Evolutionary conservation across 2,888 invertebrate genomes (phyloP).

Genomic region (Ormyrus labotus): DNA sequence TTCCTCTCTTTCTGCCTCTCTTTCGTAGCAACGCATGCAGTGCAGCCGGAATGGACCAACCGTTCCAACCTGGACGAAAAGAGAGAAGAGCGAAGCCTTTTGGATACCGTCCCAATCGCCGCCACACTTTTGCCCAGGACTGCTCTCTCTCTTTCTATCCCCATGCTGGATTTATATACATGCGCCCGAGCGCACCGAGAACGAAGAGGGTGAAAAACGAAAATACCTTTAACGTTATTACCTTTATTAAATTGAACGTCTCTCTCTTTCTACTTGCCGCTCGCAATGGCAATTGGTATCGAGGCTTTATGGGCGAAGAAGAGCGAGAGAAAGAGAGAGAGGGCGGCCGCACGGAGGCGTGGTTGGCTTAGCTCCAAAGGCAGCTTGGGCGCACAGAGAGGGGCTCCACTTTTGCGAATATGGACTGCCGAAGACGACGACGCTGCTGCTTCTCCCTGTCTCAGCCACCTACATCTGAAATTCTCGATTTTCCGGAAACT

Average conservation of each 20-base stretch:
- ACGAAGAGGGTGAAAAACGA: conserved; percentile 63
- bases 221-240: conserved; percentile 74
- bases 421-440: conserved; percentile 49
- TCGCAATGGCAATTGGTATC: conserved; percentile 62
- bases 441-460: conserved; percentile 24
- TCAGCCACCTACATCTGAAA: conserved; percentile 56
- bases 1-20: conserved; percentile 29
- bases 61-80: conserved; percentile 13
- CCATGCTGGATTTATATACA: conserved; percentile 62
- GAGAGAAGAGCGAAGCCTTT: conserved; percentile 60
- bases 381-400: conserved; percentile 20
- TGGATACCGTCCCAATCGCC: conserved; percentile 73
- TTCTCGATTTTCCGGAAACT: conserved; percentile 58
- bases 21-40: not conserved
- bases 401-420: conserved; percentile 57
- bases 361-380: conserved; percentile 68
- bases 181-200: conserved; percentile 17
- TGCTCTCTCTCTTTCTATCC: not conserved
- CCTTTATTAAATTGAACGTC: conserved; percentile 74
- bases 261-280: conserved; percentile 57
- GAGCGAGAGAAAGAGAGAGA: not conserved
- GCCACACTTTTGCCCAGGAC: conserved; percentile 66
- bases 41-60: not conserved
- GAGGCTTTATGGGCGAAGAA: conserved; percentile 62
- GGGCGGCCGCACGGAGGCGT: conserved; percentile 63